Evolutionary conservation across 2,888 invertebrate species (phyloP), one percentile per base, ranked within the genome.

Genomic region (Clitarchus hookeri): DNA sequence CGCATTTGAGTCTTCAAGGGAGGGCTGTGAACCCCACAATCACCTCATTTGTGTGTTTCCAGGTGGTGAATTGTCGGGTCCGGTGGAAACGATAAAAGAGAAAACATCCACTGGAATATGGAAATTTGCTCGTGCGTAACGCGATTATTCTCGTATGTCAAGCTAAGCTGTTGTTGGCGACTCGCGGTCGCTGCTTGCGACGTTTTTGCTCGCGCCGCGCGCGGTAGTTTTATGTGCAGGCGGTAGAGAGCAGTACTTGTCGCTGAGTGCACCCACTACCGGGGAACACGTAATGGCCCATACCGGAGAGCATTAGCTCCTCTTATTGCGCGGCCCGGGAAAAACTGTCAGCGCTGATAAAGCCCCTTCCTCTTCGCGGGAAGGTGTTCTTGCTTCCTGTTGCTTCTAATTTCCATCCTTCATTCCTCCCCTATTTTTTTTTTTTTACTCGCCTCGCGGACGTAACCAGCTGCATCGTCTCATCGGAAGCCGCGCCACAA

Each of bases 331-430:
- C 48, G 48, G 16, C 8, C 12, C 48, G 16, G 12, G 3, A 16
- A 48, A 16, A 65, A 65, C n/a, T 19, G 8, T 65, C 65, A 23
- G 65, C 19, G 65, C 65, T 65, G 65, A 65, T 65, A 65, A 65
- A 6, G 0, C 19, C 65, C 19, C 19, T 23, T n/a, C 65, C 16
- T 65, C 8, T 16, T 23, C 8, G 0, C 48, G 48, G 8, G 8
- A n/a, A 65, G n/a, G 65, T 65, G 65, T 65, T 65, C 65, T 65
- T 65, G 65, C 65, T 65, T 65, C 65, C n/a, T n/a, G 12, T 65
- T 65, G 65, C 65, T 65, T 65, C 65, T 65, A 65, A 65, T 65
- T 65, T 23, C 65, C 65, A 65, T 65, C 65, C 65, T 65, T 65
- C 65, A 6, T 65, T 23, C 65, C 65, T 19, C n/a, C n/a, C 8